Evolutionary conservation across 1,140 invertebrate genomes (phyloP), one percentile per base, ranked within the genome.

Genomic region (Tribolium castaneum): DNA sequence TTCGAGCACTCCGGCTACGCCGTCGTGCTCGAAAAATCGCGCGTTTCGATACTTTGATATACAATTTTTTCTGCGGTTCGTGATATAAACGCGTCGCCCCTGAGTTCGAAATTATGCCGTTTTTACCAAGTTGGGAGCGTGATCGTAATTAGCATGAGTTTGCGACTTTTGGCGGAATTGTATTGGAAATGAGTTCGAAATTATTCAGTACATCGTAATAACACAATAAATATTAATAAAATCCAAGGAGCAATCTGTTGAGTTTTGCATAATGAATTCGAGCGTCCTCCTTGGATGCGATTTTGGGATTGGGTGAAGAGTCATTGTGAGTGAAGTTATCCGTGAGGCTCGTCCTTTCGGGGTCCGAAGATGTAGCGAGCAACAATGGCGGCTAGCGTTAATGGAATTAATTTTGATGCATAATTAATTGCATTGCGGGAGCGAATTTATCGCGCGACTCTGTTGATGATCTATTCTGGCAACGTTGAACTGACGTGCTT

Each of bases 331-430:
- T 72, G 4, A 6, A 13, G 6, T 16, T 72, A 72, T 72, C 70
- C n/a, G 6, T 13, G 45, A 39, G 2, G 7, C n/a, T 70, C 12
- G 6, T 70, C 35, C 34, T 34, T 39, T 10, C 75, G 72, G 34
- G 25, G 14, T 22, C 51, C 25, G 50, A 74, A 79, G 78, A 79
- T 72, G n/a, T n/a, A n/a, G n/a, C 16, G 12, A 49, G 35, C 78
- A 30, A 78, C 79, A 80, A 80, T 80, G 59, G 6, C 12, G 76
- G 59, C 62, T 78, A 74, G 54, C 78, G 75, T 45, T 80, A 80
- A 80, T 80, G 71, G 79, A 78, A 80, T 80, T 80, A 80, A 78
- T 80, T 80, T 80, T 77, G 76, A 66, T 80, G 70, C 70, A 80
- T 80, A 80, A 80, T 78, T 80, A 79, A 79, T 79, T 77, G 70